These are phyloP conservation scores for Euphydryas editha DNA, from an alignment of 2,888 invertebrate species.

Conservation along the genomic window DNA sequence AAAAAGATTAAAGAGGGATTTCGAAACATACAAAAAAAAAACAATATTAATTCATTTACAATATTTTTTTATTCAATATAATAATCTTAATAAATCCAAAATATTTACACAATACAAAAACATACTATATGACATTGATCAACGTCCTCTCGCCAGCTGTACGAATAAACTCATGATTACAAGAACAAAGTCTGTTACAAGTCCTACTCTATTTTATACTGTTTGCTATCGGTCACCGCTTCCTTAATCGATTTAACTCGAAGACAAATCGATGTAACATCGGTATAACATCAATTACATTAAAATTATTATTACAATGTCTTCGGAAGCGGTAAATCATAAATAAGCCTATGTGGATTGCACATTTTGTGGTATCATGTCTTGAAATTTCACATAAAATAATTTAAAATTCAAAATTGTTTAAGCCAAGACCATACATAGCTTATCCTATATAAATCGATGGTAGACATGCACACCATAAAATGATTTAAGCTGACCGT, in stretches of 20 bases:
- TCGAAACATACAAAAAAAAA: slow-evolving; percentile 53
- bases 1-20: neutral
- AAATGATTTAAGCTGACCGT: neutral
- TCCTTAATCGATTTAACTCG: slow-evolving; percentile 1
- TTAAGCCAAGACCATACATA: neutral
- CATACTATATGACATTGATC: slow-evolving; percentile 78
- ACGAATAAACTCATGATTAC: slow-evolving; percentile 46
- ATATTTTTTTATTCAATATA: slow-evolving; percentile 84
- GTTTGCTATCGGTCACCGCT: slow-evolving; percentile 47
- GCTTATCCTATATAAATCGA: neutral
- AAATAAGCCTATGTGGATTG: slow-evolving; percentile 4
- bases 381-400: slow-evolving; percentile 6
- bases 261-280: neutral
- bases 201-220: slow-evolving; percentile 46
- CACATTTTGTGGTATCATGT: slow-evolving; percentile 17
- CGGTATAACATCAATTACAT: neutral
- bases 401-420: neutral
- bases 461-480: slow-evolving; percentile 7
- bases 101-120: slow-evolving; percentile 84
- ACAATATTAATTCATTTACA: slow-evolving; percentile 71
- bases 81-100: slow-evolving; percentile 85
- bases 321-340: slow-evolving; percentile 23
- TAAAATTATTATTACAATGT: neutral
- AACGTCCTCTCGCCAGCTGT: slow-evolving; percentile 64
- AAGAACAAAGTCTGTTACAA: slow-evolving; percentile 43